These are phyloP conservation scores for Ariopsis seemanni DNA, from an alignment of 2,113 vertebrate genomes.

Conservation along the genomic window DNA sequence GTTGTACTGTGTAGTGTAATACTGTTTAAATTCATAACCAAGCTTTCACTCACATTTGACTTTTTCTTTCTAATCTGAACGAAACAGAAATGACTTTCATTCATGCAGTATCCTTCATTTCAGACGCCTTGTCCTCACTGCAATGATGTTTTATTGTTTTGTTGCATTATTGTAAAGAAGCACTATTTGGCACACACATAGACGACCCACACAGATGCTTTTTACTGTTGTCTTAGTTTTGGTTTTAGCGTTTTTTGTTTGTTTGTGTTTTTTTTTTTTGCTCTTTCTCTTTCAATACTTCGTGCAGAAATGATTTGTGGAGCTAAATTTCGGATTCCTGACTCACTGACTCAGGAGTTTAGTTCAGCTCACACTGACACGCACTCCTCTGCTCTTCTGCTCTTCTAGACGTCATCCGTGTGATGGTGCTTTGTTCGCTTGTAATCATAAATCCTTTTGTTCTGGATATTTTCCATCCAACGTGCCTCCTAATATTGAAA, in stretches of 20 bases:
- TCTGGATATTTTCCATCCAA: constrained; percentile 63
- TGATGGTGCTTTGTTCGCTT: constrained; percentile 55
- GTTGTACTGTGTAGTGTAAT: constrained; percentile 40
- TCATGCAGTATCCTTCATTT: neutral
- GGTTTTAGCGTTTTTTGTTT: neutral
- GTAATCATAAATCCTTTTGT: constrained; percentile 55
- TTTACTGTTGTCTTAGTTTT: neutral
- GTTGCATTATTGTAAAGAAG: constrained; percentile 20
- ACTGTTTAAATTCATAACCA: constrained; percentile 35
- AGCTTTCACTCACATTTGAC: constrained; percentile 46
- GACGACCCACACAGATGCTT: neutral
- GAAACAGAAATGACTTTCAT: neutral
- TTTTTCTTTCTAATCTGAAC: constrained; percentile 40
- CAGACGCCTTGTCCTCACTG: neutral
- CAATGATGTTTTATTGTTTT: neutral
- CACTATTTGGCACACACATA: too few relatives aligned
- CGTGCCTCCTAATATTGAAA: constrained; percentile 70
- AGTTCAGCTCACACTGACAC: constrained; percentile 63
- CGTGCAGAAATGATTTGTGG: constrained; percentile 61
- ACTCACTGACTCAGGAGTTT: constrained; percentile 41
- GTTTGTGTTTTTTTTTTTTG: neutral
- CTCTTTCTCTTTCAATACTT: constrained; percentile 1
- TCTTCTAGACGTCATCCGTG: constrained; percentile 33
- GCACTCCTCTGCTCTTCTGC: constrained; percentile 55
- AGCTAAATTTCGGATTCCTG: constrained; percentile 54